Evolutionary conservation across 2,113 vertebrate species (phyloP), one percentile per base, ranked within the genome.

Genomic region (Copsychus sechellarum): DNA sequence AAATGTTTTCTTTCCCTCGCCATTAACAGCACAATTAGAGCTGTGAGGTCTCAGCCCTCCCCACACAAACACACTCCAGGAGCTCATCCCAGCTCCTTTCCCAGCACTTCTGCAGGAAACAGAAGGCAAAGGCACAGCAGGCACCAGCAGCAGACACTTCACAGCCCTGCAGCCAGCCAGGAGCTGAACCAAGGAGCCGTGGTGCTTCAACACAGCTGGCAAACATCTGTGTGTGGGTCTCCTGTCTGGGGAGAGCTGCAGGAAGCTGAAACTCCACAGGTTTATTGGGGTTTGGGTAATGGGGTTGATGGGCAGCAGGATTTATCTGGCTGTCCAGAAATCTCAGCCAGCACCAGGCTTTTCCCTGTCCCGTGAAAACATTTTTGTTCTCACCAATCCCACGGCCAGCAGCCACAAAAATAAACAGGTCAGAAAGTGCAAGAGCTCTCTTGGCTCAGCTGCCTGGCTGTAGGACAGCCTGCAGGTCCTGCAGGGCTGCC

Each of bases 191-290:
- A 2, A 6, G 47, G 54, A 57, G 54, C 83, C 42, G 23, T 0
- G 23, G 22, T 33, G 54, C 31, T 56, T 23, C 18, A 62, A 26
- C 48, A 9, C 47, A 60, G 58, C 67, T 69, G 58, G n/a, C 21
- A 58, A 62, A 67, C 9, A 29, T 4, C 2, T 14, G 43, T 0
- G 4, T 28, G 36, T 9, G 20, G 10, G 5, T 23, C 33, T 65
- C 36, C 26, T 15, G 28, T 8, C 42, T n/a, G 8, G 1, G 12
- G 47, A 82, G 45, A 40, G 43, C 45, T 28, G 18, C 1, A 29
- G 40, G 36, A 13, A 53, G 16, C 26, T 64, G 2, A 17, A 70
- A 31, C 6, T 14, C 26, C 33, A 34, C 0, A 1, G 14, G 18
- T 48, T 81, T 54, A 8, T 9, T 16, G 5, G 15, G 14, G 54